phyloP scores from a whole-genome alignment of 1,140 invertebrate genomes.

The Brachionus rotundiformis region DNA sequence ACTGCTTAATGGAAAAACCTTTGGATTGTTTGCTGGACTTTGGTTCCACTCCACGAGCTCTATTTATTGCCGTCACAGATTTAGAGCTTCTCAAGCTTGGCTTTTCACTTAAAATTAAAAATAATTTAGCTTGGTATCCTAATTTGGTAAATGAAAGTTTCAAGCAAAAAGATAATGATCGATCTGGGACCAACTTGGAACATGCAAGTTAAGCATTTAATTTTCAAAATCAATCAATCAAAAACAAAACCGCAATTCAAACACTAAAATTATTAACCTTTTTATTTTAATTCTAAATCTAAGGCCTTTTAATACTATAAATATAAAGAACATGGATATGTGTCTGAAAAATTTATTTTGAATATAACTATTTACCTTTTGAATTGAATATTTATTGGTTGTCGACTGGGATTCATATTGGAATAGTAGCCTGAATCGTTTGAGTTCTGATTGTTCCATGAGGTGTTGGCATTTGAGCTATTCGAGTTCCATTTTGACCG shows the following conservation, averaged over 20 bases:
- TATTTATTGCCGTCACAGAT: not conserved
- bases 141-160: not conserved
- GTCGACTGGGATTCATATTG: not conserved
- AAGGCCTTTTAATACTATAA: constrained; percentile 40
- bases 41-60: not conserved
- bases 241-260: not conserved
- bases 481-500: constrained; percentile 27
- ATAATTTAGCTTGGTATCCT: too few species aligned
- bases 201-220: not conserved
- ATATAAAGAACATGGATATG: not conserved
- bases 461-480: not conserved
- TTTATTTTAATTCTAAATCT: not conserved
- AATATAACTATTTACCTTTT: not conserved
- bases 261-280: not conserved
- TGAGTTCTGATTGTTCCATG: not conserved
- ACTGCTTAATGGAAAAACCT: constrained; percentile 17
- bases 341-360: not conserved
- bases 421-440: constrained; percentile 27
- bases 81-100: constrained; percentile 5
- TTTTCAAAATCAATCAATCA: not conserved
- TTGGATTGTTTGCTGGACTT: not conserved
- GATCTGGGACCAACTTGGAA: not conserved
- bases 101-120: constrained; percentile 16
- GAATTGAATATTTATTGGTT: constrained; percentile 31
- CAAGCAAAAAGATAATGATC: not conserved